Conservation (phyloP, 2,113 vertebrate species). For the Psettodes erumei region DNA sequence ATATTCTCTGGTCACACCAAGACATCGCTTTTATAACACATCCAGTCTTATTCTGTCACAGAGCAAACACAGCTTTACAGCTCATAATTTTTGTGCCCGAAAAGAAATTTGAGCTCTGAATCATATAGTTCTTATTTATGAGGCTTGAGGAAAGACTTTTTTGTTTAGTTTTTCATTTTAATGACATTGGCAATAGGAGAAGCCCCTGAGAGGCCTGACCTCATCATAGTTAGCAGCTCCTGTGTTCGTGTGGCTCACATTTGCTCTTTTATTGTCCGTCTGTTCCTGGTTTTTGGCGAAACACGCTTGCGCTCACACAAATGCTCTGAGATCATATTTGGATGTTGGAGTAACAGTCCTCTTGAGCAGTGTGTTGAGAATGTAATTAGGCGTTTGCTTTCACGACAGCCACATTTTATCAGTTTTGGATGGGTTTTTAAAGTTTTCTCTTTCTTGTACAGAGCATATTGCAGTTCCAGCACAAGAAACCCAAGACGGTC, state of each 20-base stretch:
- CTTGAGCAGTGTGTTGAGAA: constrained; percentile 36
- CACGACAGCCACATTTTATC: constrained; percentile 25
- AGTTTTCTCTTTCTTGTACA: constrained; percentile 37
- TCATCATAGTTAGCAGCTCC: constrained; percentile 61
- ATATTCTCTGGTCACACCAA: neutral
- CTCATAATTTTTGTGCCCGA: constrained; percentile 22
- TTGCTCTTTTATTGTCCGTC: constrained; percentile 60
- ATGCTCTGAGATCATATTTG: constrained; percentile 70
- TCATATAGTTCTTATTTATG: constrained; percentile 57
- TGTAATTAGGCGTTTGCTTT: constrained; percentile 58
- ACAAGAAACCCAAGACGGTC: constrained; percentile 58
- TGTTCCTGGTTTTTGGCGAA: constrained; percentile 55
- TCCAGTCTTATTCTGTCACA: neutral
- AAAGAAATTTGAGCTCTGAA: constrained; percentile 50
- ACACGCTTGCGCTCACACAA: constrained; percentile 27
- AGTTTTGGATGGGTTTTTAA: constrained; percentile 12
- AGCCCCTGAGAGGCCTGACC: constrained; percentile 41
- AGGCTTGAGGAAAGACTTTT: constrained; percentile 42
- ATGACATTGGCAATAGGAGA: constrained; percentile 50
- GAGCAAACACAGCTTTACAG: constrained; percentile 15
- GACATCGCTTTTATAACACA: neutral
- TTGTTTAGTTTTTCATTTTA: constrained; percentile 56
- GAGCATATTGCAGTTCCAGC: constrained; percentile 27
- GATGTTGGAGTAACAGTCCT: constrained; percentile 54
- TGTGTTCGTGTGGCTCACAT: constrained; percentile 61